Percentiles rank a stretch among this genome's conserved stretches.
phyloP scores from a whole-genome alignment of 2,113 vertebrate species.

The Corydoras sp. region DNA sequence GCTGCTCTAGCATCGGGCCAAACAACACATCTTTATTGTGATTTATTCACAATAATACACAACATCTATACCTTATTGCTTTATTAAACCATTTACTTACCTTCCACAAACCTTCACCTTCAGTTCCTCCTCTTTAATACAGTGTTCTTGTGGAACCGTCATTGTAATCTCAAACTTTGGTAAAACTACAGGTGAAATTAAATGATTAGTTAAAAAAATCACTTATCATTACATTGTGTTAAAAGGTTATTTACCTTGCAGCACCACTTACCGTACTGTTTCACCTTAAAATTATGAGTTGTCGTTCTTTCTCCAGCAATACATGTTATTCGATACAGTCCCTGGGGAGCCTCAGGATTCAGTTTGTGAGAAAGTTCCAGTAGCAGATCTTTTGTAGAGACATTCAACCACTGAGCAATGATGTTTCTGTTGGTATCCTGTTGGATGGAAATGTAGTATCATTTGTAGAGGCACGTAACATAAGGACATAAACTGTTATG shows the following conservation, averaged over 20 bases:
- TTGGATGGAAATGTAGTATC: background rate
- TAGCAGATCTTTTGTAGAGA: conserved; percentile 45
- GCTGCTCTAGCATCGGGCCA: too few species aligned
- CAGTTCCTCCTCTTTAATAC: conserved; percentile 36
- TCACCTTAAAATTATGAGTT: conserved; percentile 52
- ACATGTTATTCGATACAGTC: conserved; percentile 45
- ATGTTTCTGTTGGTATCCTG: conserved; percentile 51
- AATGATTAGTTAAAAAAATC: background rate
- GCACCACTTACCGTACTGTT: conserved; percentile 58
- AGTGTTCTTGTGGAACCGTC: conserved; percentile 25
- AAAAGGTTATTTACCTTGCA: background rate
- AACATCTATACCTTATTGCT: background rate
- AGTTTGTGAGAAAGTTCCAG: conserved; percentile 56
- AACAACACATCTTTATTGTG: too few species aligned
- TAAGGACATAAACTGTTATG: background rate
- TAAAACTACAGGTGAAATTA: conserved; percentile 44
- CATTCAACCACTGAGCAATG: conserved; percentile 61
- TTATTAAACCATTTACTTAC: conserved; percentile 42
- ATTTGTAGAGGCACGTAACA: background rate
- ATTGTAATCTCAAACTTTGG: conserved; percentile 56
- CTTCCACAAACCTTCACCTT: conserved; percentile 47
- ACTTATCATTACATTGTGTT: background rate
- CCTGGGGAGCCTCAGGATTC: conserved; percentile 58
- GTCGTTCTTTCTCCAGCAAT: background rate
- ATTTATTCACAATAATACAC: too few species aligned